These are phyloP conservation scores for Neoarius graeffei DNA, from an alignment of 2,113 vertebrate species.

Conservation along the genomic window DNA sequence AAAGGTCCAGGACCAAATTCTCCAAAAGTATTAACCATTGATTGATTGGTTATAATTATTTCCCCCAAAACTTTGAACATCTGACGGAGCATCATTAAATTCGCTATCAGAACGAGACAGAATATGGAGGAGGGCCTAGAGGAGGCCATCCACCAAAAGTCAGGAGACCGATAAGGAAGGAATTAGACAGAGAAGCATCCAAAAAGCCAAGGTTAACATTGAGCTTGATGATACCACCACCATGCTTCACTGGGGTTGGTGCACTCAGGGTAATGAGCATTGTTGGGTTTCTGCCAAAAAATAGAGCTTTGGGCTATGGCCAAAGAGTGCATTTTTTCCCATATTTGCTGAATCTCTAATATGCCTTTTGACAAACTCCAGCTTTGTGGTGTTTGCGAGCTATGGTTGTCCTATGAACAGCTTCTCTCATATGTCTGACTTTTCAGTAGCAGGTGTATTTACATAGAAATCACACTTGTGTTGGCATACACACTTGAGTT, in stretches of 20 bases:
- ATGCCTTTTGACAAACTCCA: not conserved
- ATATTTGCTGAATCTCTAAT: not conserved
- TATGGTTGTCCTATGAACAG: not conserved
- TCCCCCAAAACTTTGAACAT: not conserved
- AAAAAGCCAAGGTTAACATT: not conserved
- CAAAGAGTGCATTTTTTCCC: not conserved
- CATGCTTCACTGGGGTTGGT: not conserved
- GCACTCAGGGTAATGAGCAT: not conserved
- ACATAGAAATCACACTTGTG: not conserved
- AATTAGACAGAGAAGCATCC: not conserved
- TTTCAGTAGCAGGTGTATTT: not conserved
- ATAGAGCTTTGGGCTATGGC: not conserved
- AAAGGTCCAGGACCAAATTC: not conserved
- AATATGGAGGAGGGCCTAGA: not conserved
- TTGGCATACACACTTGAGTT: not conserved
- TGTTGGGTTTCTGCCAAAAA: not conserved
- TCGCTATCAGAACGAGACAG: not conserved
- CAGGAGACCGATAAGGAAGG: not conserved
- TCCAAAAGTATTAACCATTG: not conserved
- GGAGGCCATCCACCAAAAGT: not conserved
- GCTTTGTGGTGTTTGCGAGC: not conserved
- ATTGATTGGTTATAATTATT: not conserved
- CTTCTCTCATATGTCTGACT: not conserved
- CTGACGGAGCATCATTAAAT: not conserved
- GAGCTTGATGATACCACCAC: not conserved